Conservation (phyloP, 1,140 invertebrate species). For the Drosophila triauraria region DNA sequence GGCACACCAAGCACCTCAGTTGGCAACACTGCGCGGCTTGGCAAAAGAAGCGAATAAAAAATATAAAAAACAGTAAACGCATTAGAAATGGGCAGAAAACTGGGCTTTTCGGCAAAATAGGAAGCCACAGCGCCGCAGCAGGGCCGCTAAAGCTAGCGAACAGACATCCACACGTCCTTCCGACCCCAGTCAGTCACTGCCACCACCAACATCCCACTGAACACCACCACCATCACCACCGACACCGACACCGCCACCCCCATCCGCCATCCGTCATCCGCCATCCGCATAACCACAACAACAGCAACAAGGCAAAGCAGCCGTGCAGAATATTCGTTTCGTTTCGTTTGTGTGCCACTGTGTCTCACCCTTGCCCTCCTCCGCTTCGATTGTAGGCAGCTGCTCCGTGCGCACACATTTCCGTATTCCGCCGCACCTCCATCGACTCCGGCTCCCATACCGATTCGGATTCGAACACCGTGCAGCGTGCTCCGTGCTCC, state of each 20-base stretch:
- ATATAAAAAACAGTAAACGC: constrained; percentile 11
- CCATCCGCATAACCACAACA: constrained; percentile 36
- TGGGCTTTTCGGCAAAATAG: constrained; percentile 24
- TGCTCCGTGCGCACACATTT: constrained; percentile 27
- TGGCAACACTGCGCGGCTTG: constrained; percentile 48
- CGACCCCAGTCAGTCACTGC: constrained; percentile 1
- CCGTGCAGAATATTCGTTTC: constrained; percentile 17
- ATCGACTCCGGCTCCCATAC: not conserved
- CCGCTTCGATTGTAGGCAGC: constrained; percentile 16
- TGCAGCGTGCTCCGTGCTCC: constrained; percentile 1
- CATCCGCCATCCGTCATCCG: constrained; percentile 9
- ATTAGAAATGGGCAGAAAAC: constrained; percentile 16
- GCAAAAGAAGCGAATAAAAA: constrained; percentile 12
- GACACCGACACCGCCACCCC: not conserved
- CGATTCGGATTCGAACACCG: not conserved
- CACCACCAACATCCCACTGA: constrained; percentile 1
- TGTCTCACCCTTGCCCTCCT: constrained; percentile 18
- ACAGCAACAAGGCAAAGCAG: constrained; percentile 24
- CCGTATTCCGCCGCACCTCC: constrained; percentile 17
- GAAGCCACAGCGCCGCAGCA: constrained; percentile 5
- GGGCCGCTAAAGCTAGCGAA: not conserved
- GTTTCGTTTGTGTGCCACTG: constrained; percentile 23
- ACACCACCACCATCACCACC: not conserved
- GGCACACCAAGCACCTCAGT: constrained; percentile 12
- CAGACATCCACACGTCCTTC: not conserved